Conservation (phyloP, 2,888 invertebrate species). For the Ecliptopera silaceata region DNA sequence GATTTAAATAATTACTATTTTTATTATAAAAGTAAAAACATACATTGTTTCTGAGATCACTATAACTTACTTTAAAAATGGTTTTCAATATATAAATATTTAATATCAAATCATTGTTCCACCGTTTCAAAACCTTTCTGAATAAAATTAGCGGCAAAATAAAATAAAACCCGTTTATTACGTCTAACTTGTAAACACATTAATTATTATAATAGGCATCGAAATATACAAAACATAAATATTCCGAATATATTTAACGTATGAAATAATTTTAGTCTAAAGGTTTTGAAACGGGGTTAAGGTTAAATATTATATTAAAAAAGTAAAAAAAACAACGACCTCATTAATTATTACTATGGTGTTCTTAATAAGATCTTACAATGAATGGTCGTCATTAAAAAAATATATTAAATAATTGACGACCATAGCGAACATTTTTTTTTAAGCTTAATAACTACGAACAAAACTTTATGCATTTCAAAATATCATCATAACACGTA, state of each 20-base stretch:
- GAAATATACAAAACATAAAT: background rate
- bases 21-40: conserved; percentile 6
- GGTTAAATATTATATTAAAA: background rate
- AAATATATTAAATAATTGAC: too few species aligned
- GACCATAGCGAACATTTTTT: too few species aligned
- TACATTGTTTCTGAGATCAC: conserved; percentile 16
- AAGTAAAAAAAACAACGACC: background rate
- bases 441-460: too few species aligned
- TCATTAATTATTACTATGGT: background rate
- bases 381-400: too few species aligned
- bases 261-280: conserved; percentile 4
- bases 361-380: too few species aligned
- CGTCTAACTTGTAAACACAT: background rate
- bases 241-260: background rate
- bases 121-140: conserved; percentile 15
- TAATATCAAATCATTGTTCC: background rate
- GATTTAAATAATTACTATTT: too few species aligned
- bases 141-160: conserved; percentile 1
- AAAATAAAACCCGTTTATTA: background rate
- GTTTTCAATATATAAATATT: background rate
- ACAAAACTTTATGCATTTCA: too few species aligned
- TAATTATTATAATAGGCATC: background rate
- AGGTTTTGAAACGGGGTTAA: conserved; percentile 13
- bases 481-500: too few species aligned
- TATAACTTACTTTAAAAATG: background rate